Evolutionary conservation across 2,797 vertebrate species (phyloP), one percentile per base, ranked within the genome.

Genomic region (Hippoglossus hippoglossus): DNA sequence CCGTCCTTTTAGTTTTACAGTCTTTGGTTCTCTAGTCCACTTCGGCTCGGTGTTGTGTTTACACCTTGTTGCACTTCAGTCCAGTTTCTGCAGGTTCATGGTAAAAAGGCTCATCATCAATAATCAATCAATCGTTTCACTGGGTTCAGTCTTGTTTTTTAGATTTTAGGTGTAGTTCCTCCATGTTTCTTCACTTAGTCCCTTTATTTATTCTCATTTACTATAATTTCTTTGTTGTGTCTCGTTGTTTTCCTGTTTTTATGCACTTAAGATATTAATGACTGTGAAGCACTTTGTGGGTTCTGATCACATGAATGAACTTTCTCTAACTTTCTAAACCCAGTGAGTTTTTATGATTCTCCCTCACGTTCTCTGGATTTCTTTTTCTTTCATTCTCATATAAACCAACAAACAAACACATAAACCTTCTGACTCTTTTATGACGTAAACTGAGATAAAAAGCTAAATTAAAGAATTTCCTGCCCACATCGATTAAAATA

Each of bases 321-420:
- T 49, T 59, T 60, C 31, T 26, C 24, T 55, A 31, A 26, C 58
- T 59, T 11, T 46, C 21, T 26, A 6, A 58, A 44, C n/a, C 13
- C 19, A 28, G 10, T 15, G 9, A 7, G 16, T 11, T 72, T 68
- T 81, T 34, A 74, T 34, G 44, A 72, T 44, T 24, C 75, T 52
- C 19, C 62, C 36, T 49, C 52, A 61, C 71, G 55, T 62, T 71
- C 54, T n/a, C 0, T 36, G 34, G 3, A 8, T 22, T 71, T 34
- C 2, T 10, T 57, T 64, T 46, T 15, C 3, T 55, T 39, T 41
- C 21, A 49, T 52, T 21, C 44, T 51, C 58, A 41, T 36, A 70
- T n/a, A 22, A 36, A 57, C 19, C 15, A 55, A 65, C 63, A 68
- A 73, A 69, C 64, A 73, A 57, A 67, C 53, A 67, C 67, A 67